Percentiles rank a stretch among this genome's conserved stretches.
Conservation (phyloP, 2,888 invertebrate species). For the Halictus ligatus region DNA sequence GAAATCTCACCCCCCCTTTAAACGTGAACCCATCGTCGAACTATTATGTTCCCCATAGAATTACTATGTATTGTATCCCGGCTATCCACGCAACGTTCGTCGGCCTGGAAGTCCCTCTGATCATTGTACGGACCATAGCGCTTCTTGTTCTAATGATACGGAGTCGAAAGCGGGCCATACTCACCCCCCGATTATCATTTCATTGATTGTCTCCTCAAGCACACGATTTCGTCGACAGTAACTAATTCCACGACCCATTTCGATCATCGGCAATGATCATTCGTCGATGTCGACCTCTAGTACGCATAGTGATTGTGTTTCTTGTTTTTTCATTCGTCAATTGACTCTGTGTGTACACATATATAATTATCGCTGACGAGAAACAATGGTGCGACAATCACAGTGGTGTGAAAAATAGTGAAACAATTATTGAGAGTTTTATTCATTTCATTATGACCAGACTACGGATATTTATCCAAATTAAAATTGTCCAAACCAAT, state of each 20-base stretch:
- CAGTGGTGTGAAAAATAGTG: no score
- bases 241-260: no score
- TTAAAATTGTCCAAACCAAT: not conserved
- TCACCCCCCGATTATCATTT: not conserved
- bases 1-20: slow-evolving; percentile 23
- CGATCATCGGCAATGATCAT: not conserved
- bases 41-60: not conserved
- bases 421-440: not conserved
- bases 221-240: not conserved
- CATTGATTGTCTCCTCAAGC: not conserved
- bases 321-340: not conserved
- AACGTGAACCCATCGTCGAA: slow-evolving; percentile 8
- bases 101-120: slow-evolving; percentile 27
- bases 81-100: not conserved
- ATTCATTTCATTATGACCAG: not conserved
- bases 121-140: slow-evolving; percentile 24
- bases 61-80: not conserved
- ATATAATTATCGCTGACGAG: no score
- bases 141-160: slow-evolving; percentile 15
- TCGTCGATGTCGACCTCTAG: not conserved
- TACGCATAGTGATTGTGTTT: not conserved
- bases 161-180: not conserved
- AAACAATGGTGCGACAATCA: no score
- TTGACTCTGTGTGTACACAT: not conserved
- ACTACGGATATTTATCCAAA: no score